Evolutionary conservation across 2,888 invertebrate species (phyloP), one percentile per base, ranked within the genome.

Genomic region (Alitta virens): DNA sequence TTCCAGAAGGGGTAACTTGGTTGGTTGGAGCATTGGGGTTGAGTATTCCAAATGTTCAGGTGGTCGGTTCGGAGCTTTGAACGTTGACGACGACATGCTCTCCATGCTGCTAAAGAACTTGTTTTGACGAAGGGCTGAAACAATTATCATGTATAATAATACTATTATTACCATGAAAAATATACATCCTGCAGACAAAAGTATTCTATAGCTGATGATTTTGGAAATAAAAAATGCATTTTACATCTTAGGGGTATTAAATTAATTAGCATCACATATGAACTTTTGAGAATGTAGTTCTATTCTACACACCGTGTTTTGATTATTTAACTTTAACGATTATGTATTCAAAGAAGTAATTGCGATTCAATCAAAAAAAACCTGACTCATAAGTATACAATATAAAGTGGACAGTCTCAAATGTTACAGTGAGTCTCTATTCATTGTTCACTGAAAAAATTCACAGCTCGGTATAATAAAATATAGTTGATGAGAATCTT

Each of bases 21-120:
- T 21, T 2, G 33, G 18, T 33, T 55, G 62, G 2, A 49, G 27
- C 18, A 43, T 54, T 14, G 58, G 23, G 26, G 64, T 56, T 3
- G 53, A 38, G 55, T 64, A 64, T 7, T 64, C 64, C 1, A 62
- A 62, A 25, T 46, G 57, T 25, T 64, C 64, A 1, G 58, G 51
- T 16, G 63, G 25, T 26, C 46, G 52, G 25, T 33, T 53, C 54
- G 16, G 16, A 5, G 25, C 5, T 21, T 5, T 24, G 25, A 33
- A 26, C 16, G n/a, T 23, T 18, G 9, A 24, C 21, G 3, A 25
- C 21, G 16, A 33, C 33, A n/a, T 5, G 40, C 51, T 62, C 56
- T 64, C 64, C 54, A 51, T 33, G 26, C 64, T 64, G 23, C 18
- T 26, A 7, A 64, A 2, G 3, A 62, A 62, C 9, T 54, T 25